Percentiles rank a stretch among this genome's conserved stretches.
Evolutionary conservation across 1,140 invertebrate genomes (phyloP).

Genomic region (Lamellibrachia luymesi): DNA sequence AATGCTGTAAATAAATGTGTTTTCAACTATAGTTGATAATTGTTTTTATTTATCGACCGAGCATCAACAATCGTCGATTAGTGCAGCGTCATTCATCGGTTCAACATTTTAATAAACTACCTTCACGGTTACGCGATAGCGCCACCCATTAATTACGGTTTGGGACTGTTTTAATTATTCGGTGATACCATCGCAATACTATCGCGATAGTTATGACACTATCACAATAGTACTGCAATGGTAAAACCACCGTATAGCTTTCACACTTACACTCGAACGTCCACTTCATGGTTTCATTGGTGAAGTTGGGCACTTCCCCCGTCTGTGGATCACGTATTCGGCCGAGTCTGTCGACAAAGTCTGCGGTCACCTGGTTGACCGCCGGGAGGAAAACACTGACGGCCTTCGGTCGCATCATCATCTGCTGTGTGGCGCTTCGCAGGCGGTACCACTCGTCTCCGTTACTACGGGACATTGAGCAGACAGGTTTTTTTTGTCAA

Average conservation of each 20-base stretch:
- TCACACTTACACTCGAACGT: conserved; percentile 52
- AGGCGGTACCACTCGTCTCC: conserved; percentile 80
- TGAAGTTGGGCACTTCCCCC: conserved; percentile 46
- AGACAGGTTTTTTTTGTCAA: neutral
- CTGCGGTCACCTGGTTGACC: conserved; percentile 75
- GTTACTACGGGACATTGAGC: conserved; percentile 64
- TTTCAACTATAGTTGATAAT: too few relatives aligned
- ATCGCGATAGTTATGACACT: too few relatives aligned
- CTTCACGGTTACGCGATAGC: too few relatives aligned
- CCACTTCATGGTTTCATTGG: conserved; percentile 50
- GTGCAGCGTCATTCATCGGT: too few relatives aligned
- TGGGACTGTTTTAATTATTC: too few relatives aligned
- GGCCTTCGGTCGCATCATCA: conserved; percentile 74
- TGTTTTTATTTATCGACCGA: too few relatives aligned
- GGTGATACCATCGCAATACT: too few relatives aligned
- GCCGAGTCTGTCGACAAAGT: conserved; percentile 66
- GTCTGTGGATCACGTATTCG: conserved; percentile 32
- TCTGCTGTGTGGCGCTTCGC: conserved; percentile 77
- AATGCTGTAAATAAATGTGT: too few relatives aligned
- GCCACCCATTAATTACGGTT: too few relatives aligned
- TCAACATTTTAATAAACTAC: too few relatives aligned
- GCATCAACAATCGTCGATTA: too few relatives aligned
- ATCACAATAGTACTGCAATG: too few relatives aligned
- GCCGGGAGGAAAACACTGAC: conserved; percentile 72
- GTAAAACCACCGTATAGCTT: neutral